A percentile compares a stretch with the other conserved stretches of the same genome.
Evolutionary conservation across 2,113 vertebrate genomes (phyloP).

Genomic region (Coptodon bakossiorum): DNA sequence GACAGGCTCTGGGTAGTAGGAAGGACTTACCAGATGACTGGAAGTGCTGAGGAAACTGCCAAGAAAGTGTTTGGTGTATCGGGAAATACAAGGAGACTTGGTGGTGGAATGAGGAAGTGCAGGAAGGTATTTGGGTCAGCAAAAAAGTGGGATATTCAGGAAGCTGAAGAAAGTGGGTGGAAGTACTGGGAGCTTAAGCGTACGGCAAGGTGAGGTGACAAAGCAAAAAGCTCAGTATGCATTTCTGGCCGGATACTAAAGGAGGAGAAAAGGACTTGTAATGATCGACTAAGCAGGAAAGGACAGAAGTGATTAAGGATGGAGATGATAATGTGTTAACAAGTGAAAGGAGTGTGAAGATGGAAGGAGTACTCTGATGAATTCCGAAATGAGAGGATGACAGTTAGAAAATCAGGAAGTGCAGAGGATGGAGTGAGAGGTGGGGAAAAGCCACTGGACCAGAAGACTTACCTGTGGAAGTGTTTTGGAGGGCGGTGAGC

Average conservation of each 20-base stretch:
- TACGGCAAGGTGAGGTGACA: background rate
- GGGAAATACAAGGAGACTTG: background rate
- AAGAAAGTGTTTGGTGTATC: background rate
- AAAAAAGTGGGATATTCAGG: background rate
- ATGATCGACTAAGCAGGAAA: background rate
- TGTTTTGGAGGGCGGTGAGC: background rate
- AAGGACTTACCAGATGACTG: background rate
- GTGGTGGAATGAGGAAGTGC: background rate
- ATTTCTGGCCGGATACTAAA: background rate
- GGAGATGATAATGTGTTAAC: background rate
- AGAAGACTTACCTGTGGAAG: background rate
- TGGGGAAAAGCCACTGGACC: accelerated
- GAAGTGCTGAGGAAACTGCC: background rate
- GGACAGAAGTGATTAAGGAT: background rate
- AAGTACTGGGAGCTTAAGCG: background rate
- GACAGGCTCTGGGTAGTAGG: background rate
- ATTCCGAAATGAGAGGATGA: background rate
- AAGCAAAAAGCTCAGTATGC: background rate
- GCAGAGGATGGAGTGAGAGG: background rate
- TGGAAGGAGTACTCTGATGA: background rate
- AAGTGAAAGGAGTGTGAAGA: background rate
- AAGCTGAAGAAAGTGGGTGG: background rate
- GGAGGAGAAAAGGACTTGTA: background rate
- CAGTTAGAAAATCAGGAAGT: background rate
- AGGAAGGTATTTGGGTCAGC: background rate